A percentile compares a stretch with the other conserved stretches of the same genome.
These are phyloP conservation scores for Trichomycterus rosablanca DNA, from an alignment of 2,113 vertebrate species.

Conservation along the genomic window DNA sequence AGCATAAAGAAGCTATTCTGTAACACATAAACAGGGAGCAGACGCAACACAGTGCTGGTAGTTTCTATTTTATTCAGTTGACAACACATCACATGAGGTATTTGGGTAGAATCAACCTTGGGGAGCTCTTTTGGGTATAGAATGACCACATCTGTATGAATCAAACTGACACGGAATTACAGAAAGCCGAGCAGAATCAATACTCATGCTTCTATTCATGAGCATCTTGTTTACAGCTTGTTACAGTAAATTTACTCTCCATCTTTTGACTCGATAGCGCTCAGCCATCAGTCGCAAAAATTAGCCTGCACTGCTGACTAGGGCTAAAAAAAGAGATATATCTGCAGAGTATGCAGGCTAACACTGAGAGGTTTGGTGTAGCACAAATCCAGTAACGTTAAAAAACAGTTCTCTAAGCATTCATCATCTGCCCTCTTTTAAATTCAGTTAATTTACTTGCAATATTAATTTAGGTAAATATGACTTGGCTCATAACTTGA, in stretches of 20 bases:
- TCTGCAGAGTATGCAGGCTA: no score
- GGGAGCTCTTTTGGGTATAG: slow-evolving; percentile 20
- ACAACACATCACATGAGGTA: slow-evolving; percentile 11
- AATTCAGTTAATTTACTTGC: no score
- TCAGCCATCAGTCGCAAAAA: not conserved
- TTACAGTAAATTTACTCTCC: slow-evolving; percentile 26
- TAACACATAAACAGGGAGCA: not conserved
- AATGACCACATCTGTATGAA: slow-evolving; percentile 22
- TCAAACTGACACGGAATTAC: slow-evolving; percentile 27
- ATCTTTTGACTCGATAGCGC: slow-evolving; percentile 15
- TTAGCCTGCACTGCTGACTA: no score
- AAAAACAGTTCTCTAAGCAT: no score
- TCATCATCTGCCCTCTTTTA: no score
- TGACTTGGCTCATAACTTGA: no score
- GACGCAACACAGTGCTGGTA: not conserved
- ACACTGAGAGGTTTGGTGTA: no score
- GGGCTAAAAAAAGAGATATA: no score
- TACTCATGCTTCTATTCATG: slow-evolving; percentile 30
- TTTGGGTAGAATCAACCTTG: slow-evolving; percentile 1
- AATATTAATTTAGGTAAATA: no score
- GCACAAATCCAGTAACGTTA: no score
- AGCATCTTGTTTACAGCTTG: slow-evolving; percentile 29
- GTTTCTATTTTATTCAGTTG: slow-evolving; percentile 10
- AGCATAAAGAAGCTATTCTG: no score
- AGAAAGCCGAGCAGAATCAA: slow-evolving; percentile 22